These are phyloP conservation scores for Himalopsyche japonica DNA, from an alignment of 2,888 invertebrate species.

Conservation along the genomic window DNA sequence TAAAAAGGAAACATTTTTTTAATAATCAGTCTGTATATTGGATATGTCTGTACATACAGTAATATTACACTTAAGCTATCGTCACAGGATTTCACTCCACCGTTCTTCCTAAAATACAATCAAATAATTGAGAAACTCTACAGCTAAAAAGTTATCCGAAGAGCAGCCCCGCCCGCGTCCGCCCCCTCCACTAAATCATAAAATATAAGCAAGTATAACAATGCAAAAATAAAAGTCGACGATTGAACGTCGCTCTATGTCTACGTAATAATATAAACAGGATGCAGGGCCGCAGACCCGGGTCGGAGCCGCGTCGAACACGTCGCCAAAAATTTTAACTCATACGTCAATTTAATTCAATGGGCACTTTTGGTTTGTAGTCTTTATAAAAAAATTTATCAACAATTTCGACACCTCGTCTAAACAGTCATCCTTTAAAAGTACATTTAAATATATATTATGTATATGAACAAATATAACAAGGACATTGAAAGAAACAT, in stretches of 20 bases:
- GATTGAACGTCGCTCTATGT: constrained; percentile 17
- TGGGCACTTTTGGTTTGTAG: constrained; percentile 61
- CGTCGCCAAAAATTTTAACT: constrained; percentile 35
- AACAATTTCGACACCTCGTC: constrained; percentile 23
- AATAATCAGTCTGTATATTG: constrained; percentile 64
- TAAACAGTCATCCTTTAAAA: constrained; percentile 31
- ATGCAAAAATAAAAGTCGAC: constrained; percentile 38
- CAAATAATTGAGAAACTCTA: constrained; percentile 34
- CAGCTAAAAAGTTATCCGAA: constrained; percentile 28
- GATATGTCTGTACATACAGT: constrained; percentile 64
- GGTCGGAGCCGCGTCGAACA: constrained; percentile 18
- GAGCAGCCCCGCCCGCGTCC: constrained; percentile 6
- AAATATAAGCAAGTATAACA: constrained; percentile 33
- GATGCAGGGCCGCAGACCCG: constrained; percentile 11
- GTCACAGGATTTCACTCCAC: constrained; percentile 34
- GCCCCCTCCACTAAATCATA: constrained; percentile 30
- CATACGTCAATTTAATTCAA: constrained; percentile 55
- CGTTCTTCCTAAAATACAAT: constrained; percentile 29
- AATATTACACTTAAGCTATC: constrained; percentile 46
- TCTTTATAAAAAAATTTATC: constrained; percentile 53
- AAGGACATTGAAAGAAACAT: constrained; percentile 31
- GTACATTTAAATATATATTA: constrained; percentile 28
- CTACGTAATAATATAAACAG: constrained; percentile 3
- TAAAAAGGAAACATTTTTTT: constrained; percentile 13
- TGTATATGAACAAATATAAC: neutral